Percentiles rank a stretch among this genome's conserved stretches.
Conservation (phyloP, 2,888 invertebrate species). For the Atethmia centrago region DNA sequence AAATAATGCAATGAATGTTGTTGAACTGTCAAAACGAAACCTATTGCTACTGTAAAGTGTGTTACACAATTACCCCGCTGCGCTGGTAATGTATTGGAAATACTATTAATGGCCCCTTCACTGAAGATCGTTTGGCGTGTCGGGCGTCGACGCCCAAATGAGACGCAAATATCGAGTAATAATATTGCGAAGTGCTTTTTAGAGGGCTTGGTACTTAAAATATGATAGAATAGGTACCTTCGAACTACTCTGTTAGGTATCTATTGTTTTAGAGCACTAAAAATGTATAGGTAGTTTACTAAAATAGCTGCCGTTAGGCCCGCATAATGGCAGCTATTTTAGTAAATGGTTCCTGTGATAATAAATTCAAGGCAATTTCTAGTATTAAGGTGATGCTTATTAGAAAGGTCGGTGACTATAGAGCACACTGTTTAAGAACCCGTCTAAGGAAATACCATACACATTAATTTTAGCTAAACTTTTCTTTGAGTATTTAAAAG, state of each 20-base stretch:
- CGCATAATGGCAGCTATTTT: slow-evolving; percentile 9
- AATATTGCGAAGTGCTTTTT: slow-evolving; percentile 41
- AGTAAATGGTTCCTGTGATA: background rate
- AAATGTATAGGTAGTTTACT: too few relatives aligned
- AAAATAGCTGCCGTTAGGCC: too few relatives aligned
- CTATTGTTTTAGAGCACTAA: background rate
- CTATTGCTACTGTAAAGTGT: too few relatives aligned
- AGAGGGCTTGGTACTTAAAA: slow-evolving; percentile 14
- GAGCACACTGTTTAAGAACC: background rate
- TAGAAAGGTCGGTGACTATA: background rate
- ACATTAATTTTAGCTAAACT: background rate
- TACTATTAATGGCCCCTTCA: slow-evolving; percentile 43
- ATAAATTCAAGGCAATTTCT: background rate
- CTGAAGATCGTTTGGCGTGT: slow-evolving; percentile 55
- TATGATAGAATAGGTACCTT: background rate
- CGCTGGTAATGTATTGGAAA: slow-evolving; percentile 53
- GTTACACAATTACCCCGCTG: background rate
- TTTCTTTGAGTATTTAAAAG: background rate
- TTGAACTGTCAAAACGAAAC: too few relatives aligned
- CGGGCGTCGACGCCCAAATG: slow-evolving; percentile 41
- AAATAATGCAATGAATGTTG: too few relatives aligned
- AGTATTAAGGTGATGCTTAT: background rate
- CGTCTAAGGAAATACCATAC: background rate
- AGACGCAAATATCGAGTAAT: slow-evolving; percentile 57
- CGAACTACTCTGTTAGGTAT: slow-evolving; percentile 2